phyloP scores from a whole-genome alignment of 2,113 vertebrate species.

The Eubucco bourcierii region DNA sequence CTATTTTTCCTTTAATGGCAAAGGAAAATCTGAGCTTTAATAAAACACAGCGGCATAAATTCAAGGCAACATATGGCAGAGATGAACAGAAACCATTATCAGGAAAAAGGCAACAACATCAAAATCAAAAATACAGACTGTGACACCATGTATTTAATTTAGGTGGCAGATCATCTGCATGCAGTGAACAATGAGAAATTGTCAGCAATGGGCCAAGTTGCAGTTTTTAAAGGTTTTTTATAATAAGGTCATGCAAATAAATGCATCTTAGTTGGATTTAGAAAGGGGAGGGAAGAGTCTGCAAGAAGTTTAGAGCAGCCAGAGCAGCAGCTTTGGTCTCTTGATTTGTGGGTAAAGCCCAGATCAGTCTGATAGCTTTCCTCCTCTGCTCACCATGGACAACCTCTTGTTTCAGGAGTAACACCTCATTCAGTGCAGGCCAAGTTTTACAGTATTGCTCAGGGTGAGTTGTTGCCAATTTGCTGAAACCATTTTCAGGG shows the following conservation, averaged over 20 bases:
- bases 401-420: background rate
- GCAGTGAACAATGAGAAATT: background rate
- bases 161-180: background rate
- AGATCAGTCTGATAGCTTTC: background rate
- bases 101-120: background rate
- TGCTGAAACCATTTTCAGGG: background rate
- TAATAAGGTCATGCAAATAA: background rate
- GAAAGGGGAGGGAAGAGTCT: background rate
- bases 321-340: background rate
- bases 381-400: background rate
- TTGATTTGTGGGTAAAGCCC: background rate
- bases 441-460: background rate
- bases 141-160: background rate
- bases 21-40: constrained; percentile 63
- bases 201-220: background rate
- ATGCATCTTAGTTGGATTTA: background rate
- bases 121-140: constrained; percentile 33
- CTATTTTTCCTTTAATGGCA: constrained; percentile 56
- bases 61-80: constrained; percentile 53
- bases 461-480: background rate
- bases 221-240: background rate
- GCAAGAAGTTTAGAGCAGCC: background rate
- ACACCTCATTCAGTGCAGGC: background rate
- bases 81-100: background rate
- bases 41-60: constrained; percentile 65